Percentiles rank a stretch among this genome's conserved stretches.
These are phyloP conservation scores for Corbicula japonica DNA, from an alignment of 2,888 invertebrate species.

Conservation along the genomic window DNA sequence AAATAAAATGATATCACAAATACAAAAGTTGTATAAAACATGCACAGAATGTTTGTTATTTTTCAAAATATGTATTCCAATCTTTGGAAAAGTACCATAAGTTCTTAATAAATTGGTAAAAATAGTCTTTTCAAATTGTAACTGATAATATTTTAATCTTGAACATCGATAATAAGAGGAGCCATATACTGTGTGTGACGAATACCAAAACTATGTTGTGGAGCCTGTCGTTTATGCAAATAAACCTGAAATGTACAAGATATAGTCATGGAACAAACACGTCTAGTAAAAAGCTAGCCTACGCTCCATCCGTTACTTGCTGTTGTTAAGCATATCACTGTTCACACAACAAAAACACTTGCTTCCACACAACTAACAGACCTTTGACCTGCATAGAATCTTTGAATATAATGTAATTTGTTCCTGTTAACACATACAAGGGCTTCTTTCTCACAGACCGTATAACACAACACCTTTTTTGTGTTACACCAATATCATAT, in stretches of 20 bases:
- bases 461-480: too few species aligned
- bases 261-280: slow-evolving; percentile 15
- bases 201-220: slow-evolving; percentile 87
- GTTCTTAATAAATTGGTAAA: background rate
- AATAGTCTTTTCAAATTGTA: slow-evolving; percentile 14
- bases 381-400: too few species aligned
- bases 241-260: slow-evolving; percentile 74
- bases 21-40: slow-evolving; percentile 22
- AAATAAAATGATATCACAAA: slow-evolving; percentile 18
- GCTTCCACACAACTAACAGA: too few species aligned
- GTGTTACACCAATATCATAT: too few species aligned
- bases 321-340: too few species aligned
- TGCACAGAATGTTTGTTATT: background rate
- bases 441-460: too few species aligned
- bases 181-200: slow-evolving; percentile 86
- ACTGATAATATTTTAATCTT: slow-evolving; percentile 62
- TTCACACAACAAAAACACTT: too few species aligned
- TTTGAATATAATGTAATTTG: too few species aligned
- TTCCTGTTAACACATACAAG: too few species aligned
- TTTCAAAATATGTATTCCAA: background rate
- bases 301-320: too few species aligned
- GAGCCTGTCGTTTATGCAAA: slow-evolving; percentile 80
- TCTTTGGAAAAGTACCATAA: background rate
- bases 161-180: slow-evolving; percentile 80
- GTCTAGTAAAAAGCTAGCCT: slow-evolving; percentile 24